Evolutionary conservation across 2,888 invertebrate species (phyloP), one percentile per base, ranked within the genome.

Genomic region (Eristalis tenax): DNA sequence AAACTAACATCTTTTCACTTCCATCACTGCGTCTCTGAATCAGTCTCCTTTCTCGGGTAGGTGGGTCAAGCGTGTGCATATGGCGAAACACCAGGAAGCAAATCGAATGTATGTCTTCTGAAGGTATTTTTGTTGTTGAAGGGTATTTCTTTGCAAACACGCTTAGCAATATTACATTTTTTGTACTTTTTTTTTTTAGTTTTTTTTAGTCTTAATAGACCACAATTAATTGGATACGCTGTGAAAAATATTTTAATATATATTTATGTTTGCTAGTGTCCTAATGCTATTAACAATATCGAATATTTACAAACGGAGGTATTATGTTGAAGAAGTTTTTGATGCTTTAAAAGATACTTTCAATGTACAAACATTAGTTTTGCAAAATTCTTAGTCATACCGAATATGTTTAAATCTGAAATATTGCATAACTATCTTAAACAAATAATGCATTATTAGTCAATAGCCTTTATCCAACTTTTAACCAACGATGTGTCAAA

Each of bases 241-340:
- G 88, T 88, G 88, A 79, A 88, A 88, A 88, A 88, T 77, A 88
- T 88, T 32, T 80, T 88, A 83, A 80, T 80, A 77, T 88, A 88
- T 80, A 83, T 88, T 88, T 83, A 81, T 83, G 73, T 23, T 71
- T 77, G 80, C 79, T 76, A 73, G 74, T 64, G 28, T 69, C 87
- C 87, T 80, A 83, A 75, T 43, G 50, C 74, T 79, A 82, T 22
- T 65, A 75, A 59, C 43, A 66, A 63, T 50, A 61, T 65, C 18
- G 22, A 65, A 83, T 64, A 75, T 66, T 4, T 22, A 63, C 38
- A 63, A 61, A 40, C 23, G 59, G 64, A 64, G 68, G 63, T 76
- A 83, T 68, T 38, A 50, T 73, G 83, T 83, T 79, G 76, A 79
- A 79, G 83, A 61, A 78, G 65, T 68, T 68, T 56, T 32, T n/a